These are phyloP conservation scores for Pan troglodytes DNA, from an alignment of 2,113 vertebrate genomes.

Conservation along the genomic window NHGRI_mPanTro3-v2.1_pri NC_072401.2:57106501-57107000, in stretches of 20 bases:
- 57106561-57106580: background rate
- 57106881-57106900: background rate
- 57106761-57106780: background rate
- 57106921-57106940: background rate
- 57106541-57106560: background rate
- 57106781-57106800: background rate
- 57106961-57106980: background rate
- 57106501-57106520: background rate
- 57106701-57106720: background rate
- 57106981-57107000: no score
- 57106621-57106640: background rate
- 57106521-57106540: background rate
- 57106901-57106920: background rate
- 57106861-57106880: background rate
- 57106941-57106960: background rate
- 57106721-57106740: no score
- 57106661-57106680: background rate
- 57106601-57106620: background rate
- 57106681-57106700: background rate
- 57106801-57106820: background rate
- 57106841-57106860: background rate
- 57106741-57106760: background rate
- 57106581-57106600: background rate
- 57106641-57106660: background rate
- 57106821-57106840: background rate